phyloP scores from a whole-genome alignment of 2,888 invertebrate species.

The Lomographa bimaculata region DNA sequence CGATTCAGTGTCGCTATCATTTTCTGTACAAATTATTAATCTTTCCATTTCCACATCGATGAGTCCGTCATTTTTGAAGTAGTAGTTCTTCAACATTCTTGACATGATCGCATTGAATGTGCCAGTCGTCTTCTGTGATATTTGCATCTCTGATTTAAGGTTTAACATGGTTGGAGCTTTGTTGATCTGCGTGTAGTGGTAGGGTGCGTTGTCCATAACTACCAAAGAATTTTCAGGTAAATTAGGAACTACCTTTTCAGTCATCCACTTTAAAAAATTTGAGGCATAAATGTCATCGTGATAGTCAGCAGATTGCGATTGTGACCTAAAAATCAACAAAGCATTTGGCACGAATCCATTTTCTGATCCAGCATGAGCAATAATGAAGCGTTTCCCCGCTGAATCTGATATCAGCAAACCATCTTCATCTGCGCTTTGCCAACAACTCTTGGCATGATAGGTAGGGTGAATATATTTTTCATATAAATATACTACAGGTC shows the following conservation, averaged over 20 bases:
- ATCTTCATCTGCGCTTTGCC: too few species aligned
- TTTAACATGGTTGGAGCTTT: too few species aligned
- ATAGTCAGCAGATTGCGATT: constrained; percentile 23
- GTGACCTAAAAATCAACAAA: constrained; percentile 18
- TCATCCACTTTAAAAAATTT: constrained; percentile 25
- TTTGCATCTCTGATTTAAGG: too few species aligned
- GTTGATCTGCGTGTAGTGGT: too few species aligned
- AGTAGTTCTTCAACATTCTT: background rate
- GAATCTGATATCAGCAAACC: too few species aligned
- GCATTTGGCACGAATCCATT: too few species aligned
- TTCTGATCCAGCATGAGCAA: too few species aligned
- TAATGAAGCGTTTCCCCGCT: too few species aligned
- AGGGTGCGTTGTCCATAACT: constrained; percentile 9
- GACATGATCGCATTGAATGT: background rate
- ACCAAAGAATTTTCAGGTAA: constrained; percentile 11
- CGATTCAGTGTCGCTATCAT: background rate
- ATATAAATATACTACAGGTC: too few species aligned
- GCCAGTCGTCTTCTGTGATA: background rate
- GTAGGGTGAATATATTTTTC: too few species aligned
- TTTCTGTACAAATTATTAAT: background rate
- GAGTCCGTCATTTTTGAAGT: constrained; percentile 3
- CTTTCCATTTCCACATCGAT: constrained; percentile 2
- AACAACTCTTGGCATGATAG: too few species aligned
- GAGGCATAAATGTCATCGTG: constrained; percentile 29
- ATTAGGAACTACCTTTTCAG: constrained; percentile 26